These are phyloP conservation scores for Microtus ochrogaster DNA, from an alignment of 2,113 vertebrate genomes.

Conservation along the genomic window DNA sequence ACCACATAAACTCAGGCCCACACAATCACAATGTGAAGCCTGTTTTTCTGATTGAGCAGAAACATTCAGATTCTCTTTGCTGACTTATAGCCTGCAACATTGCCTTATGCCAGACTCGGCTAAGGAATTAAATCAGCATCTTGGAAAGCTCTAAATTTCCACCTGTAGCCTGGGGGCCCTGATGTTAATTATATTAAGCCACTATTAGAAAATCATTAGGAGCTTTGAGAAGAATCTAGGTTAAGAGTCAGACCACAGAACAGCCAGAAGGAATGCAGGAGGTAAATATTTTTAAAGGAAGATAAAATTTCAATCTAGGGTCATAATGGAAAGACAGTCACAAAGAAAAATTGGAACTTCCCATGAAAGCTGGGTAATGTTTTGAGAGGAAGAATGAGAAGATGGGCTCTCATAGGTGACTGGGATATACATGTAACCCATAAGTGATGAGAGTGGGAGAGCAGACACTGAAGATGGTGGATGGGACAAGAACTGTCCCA, in stretches of 20 bases:
- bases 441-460: neutral
- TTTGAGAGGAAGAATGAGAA: neutral
- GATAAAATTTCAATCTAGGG: neutral
- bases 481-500: neutral
- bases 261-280: neutral
- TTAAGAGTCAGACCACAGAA: neutral
- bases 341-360: neutral
- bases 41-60: neutral
- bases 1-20: neutral
- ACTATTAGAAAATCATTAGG: neutral
- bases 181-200: neutral
- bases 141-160: neutral
- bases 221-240: neutral
- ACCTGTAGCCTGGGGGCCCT: neutral
- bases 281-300: neutral
- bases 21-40: neutral
- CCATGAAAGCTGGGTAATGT: neutral
- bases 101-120: neutral
- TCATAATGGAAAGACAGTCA: neutral
- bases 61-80: slow-evolving; percentile 12
- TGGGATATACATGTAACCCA: neutral
- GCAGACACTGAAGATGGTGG: neutral
- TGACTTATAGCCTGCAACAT: neutral
- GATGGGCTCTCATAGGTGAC: neutral
- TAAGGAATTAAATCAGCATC: slow-evolving; percentile 20